Base-by-base conservation (phyloP, 2,888 invertebrate genomes). In the Callinectes sapidus region DNA sequence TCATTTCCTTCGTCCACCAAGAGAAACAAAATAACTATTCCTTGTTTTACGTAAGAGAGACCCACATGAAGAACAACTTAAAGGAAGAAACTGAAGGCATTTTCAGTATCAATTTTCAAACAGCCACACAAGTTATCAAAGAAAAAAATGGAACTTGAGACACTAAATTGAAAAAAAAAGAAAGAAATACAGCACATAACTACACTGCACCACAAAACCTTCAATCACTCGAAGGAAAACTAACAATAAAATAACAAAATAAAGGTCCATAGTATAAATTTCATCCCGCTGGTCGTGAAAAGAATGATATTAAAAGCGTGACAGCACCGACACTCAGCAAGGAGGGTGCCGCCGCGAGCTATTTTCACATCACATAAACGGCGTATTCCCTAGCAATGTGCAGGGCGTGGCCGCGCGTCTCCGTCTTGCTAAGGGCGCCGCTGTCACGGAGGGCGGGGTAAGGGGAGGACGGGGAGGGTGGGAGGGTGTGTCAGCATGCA, bases 401-500 rank as follows among this genome's bases (percentile, higher is more conserved):
- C 2, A 81, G 81, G 81, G 81, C 81, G 81, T 81, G 81, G 81
- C 81, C 14, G 81, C 35, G 35, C 81, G 81, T 81, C 81, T 81
- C 81, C 32, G 81, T 35, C 35, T 81, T 35, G 3, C 35, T 32
- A 32, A 35, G 81, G 81, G 81, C 81, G 13, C 5, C 81, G 13
- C 35, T 35, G 81, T 81, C 81, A 81, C 81, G 81, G 71, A 71
- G 28, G 71, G 71, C 2, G 28, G 71, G 48, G 71, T 28, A 28
- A 28, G 71, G 28, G 71, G 32, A 81, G 35, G 81, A 61, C 16
- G 35, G 18, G 35, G 81, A 81, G 81, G 81, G 81, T 35, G 18
- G 35, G 81, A 81, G 81, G 81, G 81, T 35, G 81, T 81, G 81
- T 81, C 35, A 81, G 35, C 81, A 81, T 81, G 81, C 81, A 81